A percentile compares a stretch with the other conserved stretches of the same genome.
Evolutionary conservation across 2,797 vertebrate genomes (phyloP).

Genomic region (Molothrus aeneus): DNA sequence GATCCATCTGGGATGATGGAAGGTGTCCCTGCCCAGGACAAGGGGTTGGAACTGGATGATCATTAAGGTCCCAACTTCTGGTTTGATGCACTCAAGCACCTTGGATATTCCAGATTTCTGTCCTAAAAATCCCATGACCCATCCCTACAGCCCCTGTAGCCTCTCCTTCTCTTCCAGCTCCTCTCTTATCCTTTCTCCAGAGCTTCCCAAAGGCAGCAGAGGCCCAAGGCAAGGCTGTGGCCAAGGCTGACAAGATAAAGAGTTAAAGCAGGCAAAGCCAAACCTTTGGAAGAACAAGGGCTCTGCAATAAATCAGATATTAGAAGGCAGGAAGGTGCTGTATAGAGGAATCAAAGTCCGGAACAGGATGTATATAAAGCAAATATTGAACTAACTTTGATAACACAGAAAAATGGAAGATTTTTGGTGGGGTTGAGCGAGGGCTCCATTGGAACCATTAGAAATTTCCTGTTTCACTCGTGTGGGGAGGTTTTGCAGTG

Average conservation of each 20-base stretch:
- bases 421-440: constrained; percentile 46
- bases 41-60: neutral
- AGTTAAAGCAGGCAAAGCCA: constrained; percentile 36
- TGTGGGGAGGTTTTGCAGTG: neutral
- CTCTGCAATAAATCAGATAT: constrained; percentile 19
- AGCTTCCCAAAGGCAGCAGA: neutral
- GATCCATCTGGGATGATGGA: neutral
- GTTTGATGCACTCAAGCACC: neutral
- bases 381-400: constrained; percentile 66
- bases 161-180: neutral
- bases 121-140: neutral
- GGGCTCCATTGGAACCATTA: neutral
- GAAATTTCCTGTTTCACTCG: constrained; percentile 46
- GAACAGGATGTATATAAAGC: constrained; percentile 71
- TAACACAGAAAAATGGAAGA: constrained; percentile 51
- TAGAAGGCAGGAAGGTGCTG: constrained; percentile 64
- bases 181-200: neutral
- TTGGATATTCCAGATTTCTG: too few species aligned
- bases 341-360: constrained; percentile 54
- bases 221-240: accelerated
- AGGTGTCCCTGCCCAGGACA: neutral
- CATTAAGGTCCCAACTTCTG: neutral
- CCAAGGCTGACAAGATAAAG: constrained; percentile 44
- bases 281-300: neutral
- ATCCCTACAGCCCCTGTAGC: neutral